These are phyloP conservation scores for Aphaenogaster rudis DNA, from an alignment of 1,140 invertebrate genomes.

Conservation along the genomic window DNA sequence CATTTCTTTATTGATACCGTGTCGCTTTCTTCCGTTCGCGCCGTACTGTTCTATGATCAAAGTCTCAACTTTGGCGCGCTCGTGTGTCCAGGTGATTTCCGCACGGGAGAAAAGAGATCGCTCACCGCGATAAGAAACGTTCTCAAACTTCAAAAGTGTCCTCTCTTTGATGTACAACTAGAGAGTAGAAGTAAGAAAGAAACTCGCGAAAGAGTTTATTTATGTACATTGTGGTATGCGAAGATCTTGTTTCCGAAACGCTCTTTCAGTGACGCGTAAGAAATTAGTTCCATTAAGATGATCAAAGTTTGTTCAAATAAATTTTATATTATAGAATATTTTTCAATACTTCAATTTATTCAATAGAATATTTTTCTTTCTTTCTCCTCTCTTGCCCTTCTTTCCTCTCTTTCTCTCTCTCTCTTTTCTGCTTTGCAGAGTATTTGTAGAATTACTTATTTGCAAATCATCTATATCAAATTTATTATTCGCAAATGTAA, in stretches of 20 bases:
- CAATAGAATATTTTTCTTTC: neutral
- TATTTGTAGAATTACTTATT: neutral
- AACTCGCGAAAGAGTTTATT: constrained; percentile 38
- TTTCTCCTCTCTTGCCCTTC: neutral
- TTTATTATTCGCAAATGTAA: constrained; percentile 1
- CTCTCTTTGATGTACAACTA: constrained; percentile 23
- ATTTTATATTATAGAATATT: neutral
- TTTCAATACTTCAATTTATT: neutral
- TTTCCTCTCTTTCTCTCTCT: neutral
- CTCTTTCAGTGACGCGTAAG: neutral
- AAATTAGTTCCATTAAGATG: constrained; percentile 27
- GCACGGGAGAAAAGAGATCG: constrained; percentile 21
- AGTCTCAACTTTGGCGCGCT: constrained; percentile 58
- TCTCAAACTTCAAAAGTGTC: constrained; percentile 7
- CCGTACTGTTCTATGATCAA: constrained; percentile 66
- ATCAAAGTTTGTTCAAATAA: constrained; percentile 6
- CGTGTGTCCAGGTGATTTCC: constrained; percentile 44
- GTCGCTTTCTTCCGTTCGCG: constrained; percentile 57
- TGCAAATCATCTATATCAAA: neutral
- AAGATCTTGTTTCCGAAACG: constrained; percentile 23
- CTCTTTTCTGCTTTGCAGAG: neutral
- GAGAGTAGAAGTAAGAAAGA: constrained; percentile 27
- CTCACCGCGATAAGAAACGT: neutral
- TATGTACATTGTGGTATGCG: constrained; percentile 25
- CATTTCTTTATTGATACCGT: constrained; percentile 75